phyloP scores from a whole-genome alignment of 2,888 invertebrate species.

The Tryphoninae sp. region DNA sequence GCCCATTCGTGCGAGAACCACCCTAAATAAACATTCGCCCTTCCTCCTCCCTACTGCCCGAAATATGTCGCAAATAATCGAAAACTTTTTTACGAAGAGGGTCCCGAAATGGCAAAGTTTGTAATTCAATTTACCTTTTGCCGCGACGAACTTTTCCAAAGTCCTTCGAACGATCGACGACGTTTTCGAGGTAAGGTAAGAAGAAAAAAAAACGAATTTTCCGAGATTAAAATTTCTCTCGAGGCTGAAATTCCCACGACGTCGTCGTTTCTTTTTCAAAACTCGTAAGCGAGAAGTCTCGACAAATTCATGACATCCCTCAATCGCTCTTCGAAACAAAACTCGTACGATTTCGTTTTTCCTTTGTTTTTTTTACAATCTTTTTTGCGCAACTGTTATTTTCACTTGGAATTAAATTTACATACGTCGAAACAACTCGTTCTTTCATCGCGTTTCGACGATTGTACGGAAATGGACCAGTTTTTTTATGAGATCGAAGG shows the following conservation, averaged over 20 bases:
- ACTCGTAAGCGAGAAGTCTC: conserved; percentile 17
- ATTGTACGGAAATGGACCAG: background rate
- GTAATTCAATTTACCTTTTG: background rate
- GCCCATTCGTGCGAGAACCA: background rate
- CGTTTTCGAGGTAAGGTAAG: background rate
- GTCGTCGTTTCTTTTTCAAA: conserved; percentile 1
- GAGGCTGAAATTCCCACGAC: conserved; percentile 28
- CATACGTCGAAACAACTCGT: background rate
- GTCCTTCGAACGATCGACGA: background rate
- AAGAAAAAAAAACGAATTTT: background rate
- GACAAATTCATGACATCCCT: background rate
- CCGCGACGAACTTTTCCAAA: background rate
- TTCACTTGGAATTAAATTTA: background rate
- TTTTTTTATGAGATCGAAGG: background rate
- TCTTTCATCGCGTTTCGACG: background rate
- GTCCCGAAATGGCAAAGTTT: background rate
- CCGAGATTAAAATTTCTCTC: conserved; percentile 28
- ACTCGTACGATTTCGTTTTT: background rate
- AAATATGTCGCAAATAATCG: background rate
- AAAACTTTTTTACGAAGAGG: background rate
- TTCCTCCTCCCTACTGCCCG: background rate
- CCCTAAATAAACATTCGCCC: background rate
- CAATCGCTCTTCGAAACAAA: background rate
- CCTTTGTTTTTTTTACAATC: background rate
- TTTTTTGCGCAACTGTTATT: background rate